These are phyloP conservation scores for Sanderia malayensis DNA, from an alignment of 30 jellyfish, hydroid and myxozoan species.

Conservation along the genomic window DNA sequence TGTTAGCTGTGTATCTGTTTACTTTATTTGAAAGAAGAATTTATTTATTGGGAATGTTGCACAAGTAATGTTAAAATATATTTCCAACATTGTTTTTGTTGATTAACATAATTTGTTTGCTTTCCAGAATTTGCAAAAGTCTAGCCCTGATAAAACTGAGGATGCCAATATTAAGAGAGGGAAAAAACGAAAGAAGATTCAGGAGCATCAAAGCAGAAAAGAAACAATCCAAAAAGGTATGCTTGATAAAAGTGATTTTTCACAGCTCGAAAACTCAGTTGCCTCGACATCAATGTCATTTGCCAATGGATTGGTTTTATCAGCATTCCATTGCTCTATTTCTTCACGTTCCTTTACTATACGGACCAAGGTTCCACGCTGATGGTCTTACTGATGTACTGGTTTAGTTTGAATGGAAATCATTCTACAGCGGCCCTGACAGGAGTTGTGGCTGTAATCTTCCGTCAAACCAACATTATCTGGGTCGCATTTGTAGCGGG, in stretches of 20 bases:
- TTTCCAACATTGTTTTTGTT: neutral
- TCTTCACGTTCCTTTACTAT: constrained; percentile 78
- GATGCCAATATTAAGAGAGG: neutral
- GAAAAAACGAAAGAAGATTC: neutral
- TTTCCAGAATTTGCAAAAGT: constrained; percentile 1
- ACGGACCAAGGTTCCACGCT: constrained; percentile 95
- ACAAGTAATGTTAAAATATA: too few species aligned
- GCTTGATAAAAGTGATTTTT: neutral
- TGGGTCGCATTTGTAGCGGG: constrained; percentile 90
- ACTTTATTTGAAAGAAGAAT: too few species aligned
- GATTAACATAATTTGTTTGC: neutral
- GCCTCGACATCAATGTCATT: constrained; percentile 3
- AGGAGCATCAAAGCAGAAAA: neutral
- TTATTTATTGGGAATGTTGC: too few species aligned
- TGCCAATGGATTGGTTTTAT: constrained; percentile 52
- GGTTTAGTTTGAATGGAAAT: constrained; percentile 43
- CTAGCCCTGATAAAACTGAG: neutral
- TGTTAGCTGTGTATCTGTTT: too few species aligned
- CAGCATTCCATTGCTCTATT: constrained; percentile 77
- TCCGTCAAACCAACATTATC: constrained; percentile 91
- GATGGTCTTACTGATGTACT: constrained; percentile 63
- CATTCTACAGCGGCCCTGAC: constrained; percentile 63
- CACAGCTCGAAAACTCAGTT: constrained; percentile 2
- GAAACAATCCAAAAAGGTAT: neutral
- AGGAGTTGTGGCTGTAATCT: constrained; percentile 78